These are phyloP conservation scores for Scalopus aquaticus DNA, from an alignment of 2,113 vertebrate genomes.

Conservation along the genomic window DNA sequence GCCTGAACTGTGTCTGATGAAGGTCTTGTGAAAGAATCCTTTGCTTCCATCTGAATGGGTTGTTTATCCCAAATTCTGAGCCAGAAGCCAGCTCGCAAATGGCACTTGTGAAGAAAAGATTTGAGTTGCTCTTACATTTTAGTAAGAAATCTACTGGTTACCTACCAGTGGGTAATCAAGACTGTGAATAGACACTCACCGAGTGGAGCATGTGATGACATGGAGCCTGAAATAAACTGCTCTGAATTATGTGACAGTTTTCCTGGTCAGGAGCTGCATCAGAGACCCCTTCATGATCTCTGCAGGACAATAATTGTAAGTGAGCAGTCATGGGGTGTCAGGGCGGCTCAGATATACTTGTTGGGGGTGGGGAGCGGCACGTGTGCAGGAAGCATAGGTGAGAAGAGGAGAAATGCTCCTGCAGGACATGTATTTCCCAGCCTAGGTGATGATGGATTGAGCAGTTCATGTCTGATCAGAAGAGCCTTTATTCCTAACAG, in stretches of 20 bases:
- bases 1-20: constrained; percentile 2
- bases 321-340: neutral
- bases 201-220: constrained; percentile 80
- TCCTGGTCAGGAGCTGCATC: constrained; percentile 83
- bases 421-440: neutral
- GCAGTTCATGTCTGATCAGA: neutral
- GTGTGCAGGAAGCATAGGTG: too few relatives aligned
- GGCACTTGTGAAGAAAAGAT: neutral
- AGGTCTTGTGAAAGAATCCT: neutral
- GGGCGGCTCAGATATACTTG: neutral
- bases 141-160: neutral
- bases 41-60: neutral
- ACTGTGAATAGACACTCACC: constrained; percentile 60
- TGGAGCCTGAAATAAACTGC: constrained; percentile 94
- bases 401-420: neutral
- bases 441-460: neutral
- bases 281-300: constrained; percentile 87
- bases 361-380: neutral
- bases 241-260: constrained; percentile 89
- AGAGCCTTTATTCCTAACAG: neutral
- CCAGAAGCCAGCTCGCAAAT: constrained; percentile 20
- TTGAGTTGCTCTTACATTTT: constrained; percentile 37
- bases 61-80: neutral
- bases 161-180: neutral
- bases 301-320: constrained; percentile 90